phyloP scores from a whole-genome alignment of 2,888 invertebrate species.

The Liopterus haemorrhoidalis region DNA sequence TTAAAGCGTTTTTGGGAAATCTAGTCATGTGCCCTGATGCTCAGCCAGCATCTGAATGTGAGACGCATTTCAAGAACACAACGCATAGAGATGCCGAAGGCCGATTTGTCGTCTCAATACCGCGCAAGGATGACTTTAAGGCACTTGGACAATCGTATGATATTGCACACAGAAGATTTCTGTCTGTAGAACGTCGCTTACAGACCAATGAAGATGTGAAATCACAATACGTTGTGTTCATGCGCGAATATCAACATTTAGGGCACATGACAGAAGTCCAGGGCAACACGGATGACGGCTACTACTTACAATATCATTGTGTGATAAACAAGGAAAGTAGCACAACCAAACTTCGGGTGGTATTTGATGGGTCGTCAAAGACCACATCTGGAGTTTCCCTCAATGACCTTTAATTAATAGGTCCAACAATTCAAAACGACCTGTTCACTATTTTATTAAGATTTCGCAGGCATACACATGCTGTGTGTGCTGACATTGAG shows the following conservation, averaged over 20 bases:
- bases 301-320: slow-evolving; percentile 3
- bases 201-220: background rate
- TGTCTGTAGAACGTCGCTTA: slow-evolving; percentile 1
- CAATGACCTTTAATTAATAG: slow-evolving; percentile 1
- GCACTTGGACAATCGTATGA: slow-evolving; percentile 4
- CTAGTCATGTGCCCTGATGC: too few relatives aligned
- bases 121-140: background rate
- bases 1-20: too few relatives aligned
- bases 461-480: slow-evolving; percentile 6
- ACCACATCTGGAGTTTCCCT: slow-evolving; percentile 2
- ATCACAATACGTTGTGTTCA: background rate
- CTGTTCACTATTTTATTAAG: slow-evolving; percentile 5
- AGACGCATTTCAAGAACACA: background rate
- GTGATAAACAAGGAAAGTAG: slow-evolving; percentile 1
- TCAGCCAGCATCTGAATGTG: too few relatives aligned
- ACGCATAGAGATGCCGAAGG: slow-evolving; percentile 1
- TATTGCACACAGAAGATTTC: background rate
- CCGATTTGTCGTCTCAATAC: slow-evolving; percentile 7
- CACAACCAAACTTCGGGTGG: slow-evolving; percentile 8
- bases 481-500: slow-evolving; percentile 1
- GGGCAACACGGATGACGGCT: background rate
- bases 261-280: slow-evolving; percentile 7
- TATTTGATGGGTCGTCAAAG: slow-evolving; percentile 6
- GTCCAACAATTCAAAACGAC: slow-evolving; percentile 6
- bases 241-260: slow-evolving; percentile 2